Percentiles rank a stretch among this genome's conserved stretches.
Conservation (phyloP, 2,888 invertebrate genomes). For the Ennomos quercinarius region DNA sequence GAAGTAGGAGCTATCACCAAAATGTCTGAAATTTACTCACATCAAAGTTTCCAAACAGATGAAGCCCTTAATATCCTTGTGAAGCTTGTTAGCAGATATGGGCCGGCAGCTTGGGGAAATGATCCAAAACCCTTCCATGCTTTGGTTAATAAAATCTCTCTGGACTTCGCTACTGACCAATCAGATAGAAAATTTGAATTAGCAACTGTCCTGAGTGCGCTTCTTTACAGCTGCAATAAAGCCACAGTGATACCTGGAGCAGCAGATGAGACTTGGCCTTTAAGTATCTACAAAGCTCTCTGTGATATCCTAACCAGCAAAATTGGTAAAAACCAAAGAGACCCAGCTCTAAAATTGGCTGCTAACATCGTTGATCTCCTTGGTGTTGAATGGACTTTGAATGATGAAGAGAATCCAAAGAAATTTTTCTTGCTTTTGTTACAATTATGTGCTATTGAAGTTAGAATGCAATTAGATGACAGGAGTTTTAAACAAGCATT, state of each 20-base stretch:
- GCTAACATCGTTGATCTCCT: slow-evolving; percentile 92
- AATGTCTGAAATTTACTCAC: slow-evolving; percentile 94
- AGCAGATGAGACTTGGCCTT: slow-evolving; percentile 92
- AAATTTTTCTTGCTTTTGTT: slow-evolving; percentile 93
- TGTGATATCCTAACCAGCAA: slow-evolving; percentile 94
- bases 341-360: slow-evolving; percentile 94
- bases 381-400: slow-evolving; percentile 94
- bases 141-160: slow-evolving; percentile 91
- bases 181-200: slow-evolving; percentile 96
- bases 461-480: slow-evolving; percentile 96
- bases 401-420: slow-evolving; percentile 92
- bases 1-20: slow-evolving; percentile 91
- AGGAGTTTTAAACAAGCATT: slow-evolving; percentile 92
- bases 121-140: slow-evolving; percentile 93
- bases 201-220: slow-evolving; percentile 91
- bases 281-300: slow-evolving; percentile 92
- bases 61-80: slow-evolving; percentile 94
- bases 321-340: slow-evolving; percentile 94
- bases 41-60: slow-evolving; percentile 95
- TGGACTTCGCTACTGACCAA: slow-evolving; percentile 95
- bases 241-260: slow-evolving; percentile 87
- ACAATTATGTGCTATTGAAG: slow-evolving; percentile 96
- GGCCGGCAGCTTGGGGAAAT: slow-evolving; percentile 90
- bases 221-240: slow-evolving; percentile 90
- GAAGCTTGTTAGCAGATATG: slow-evolving; percentile 89